Conservation (phyloP, 2,113 vertebrate species). For the Suncus etruscus region DNA sequence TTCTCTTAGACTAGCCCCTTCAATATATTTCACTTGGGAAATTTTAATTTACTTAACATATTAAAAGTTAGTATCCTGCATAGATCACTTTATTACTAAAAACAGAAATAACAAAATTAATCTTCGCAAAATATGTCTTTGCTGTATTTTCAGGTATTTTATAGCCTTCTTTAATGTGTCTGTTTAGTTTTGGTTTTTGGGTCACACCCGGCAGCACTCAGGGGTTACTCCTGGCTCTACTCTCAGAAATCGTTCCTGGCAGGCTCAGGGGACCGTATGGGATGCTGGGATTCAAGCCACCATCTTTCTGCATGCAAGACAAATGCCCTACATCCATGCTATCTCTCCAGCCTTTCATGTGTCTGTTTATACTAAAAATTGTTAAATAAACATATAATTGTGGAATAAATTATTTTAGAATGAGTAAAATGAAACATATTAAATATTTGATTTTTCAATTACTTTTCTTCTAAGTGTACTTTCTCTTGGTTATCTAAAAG, state of each 20-base stretch:
- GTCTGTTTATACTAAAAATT: not conserved
- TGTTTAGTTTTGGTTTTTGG: not conserved
- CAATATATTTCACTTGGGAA: not conserved
- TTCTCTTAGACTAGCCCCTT: not conserved
- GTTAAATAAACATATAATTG: not conserved
- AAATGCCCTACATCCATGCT: too few species aligned
- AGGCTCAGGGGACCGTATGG: too few species aligned
- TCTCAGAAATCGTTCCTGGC: too few species aligned
- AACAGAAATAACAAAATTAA: slow-evolving; percentile 11
- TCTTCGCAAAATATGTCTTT: slow-evolving; percentile 4
- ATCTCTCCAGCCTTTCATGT: too few species aligned
- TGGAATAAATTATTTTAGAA: not conserved
- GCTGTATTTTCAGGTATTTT: not conserved
- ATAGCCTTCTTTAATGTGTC: too few species aligned
- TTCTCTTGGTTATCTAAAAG: slow-evolving; percentile 20
- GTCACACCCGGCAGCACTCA: too few species aligned
- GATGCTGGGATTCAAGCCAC: too few species aligned
- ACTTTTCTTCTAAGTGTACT: not conserved
- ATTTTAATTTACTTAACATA: not conserved
- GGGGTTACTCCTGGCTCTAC: too few species aligned
- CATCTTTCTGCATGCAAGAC: too few species aligned
- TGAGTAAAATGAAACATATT: not conserved
- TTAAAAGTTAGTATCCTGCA: not conserved
- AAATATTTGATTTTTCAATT: not conserved
- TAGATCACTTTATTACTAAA: not conserved